Conservation (phyloP, 2,888 invertebrate genomes). For the Drosophila peninsularis region DNA sequence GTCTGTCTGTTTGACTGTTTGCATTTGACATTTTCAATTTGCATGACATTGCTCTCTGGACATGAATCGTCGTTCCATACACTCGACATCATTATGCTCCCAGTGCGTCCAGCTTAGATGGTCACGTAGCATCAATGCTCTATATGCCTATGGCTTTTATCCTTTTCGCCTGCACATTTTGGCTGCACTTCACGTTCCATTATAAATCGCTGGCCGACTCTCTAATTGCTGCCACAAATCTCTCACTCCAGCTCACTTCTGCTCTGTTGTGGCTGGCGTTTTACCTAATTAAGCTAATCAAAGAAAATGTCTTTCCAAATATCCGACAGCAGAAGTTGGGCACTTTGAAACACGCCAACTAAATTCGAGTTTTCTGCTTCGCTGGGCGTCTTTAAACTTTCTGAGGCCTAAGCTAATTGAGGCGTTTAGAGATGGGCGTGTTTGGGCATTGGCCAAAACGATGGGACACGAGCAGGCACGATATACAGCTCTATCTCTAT, state of each 20-base stretch:
- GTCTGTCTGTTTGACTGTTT: conserved; percentile 51
- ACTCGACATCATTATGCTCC: conserved; percentile 31
- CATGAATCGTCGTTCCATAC: conserved; percentile 13
- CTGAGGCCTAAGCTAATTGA: conserved; percentile 25
- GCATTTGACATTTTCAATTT: conserved; percentile 79
- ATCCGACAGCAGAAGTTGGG: conserved; percentile 23
- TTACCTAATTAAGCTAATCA: conserved; percentile 52
- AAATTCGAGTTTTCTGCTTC: conserved; percentile 11
- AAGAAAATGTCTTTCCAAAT: conserved; percentile 47
- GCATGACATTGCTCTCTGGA: conserved; percentile 63
- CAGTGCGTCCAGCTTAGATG: conserved; percentile 22
- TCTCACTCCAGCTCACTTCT: background rate
- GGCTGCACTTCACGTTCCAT: conserved; percentile 23
- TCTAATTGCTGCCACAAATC: conserved; percentile 18
- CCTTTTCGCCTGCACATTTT: conserved; percentile 8
- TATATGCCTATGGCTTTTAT: conserved; percentile 12
- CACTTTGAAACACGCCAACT: conserved; percentile 45
- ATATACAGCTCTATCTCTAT: background rate
- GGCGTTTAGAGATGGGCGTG: conserved; percentile 15
- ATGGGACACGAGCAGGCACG: background rate
- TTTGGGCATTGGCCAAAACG: background rate
- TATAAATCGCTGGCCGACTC: conserved; percentile 15
- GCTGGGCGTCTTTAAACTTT: conserved; percentile 27
- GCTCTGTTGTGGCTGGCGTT: background rate
- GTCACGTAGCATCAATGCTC: conserved; percentile 35